Percentiles rank a stretch among this genome's conserved stretches.
Conservation (phyloP, 2,888 invertebrate species). For the Cetonia aurata region DNA sequence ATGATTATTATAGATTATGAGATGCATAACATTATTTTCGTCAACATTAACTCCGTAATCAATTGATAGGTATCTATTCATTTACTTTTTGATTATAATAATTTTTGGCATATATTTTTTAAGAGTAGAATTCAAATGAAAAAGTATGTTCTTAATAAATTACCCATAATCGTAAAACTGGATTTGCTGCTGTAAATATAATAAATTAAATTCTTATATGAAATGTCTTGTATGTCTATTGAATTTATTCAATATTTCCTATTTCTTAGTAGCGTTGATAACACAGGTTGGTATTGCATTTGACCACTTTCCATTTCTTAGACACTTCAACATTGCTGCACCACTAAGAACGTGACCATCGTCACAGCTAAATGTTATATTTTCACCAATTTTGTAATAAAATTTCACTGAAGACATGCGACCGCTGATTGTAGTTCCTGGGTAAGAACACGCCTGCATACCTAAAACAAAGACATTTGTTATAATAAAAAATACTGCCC, state of each 20-base stretch:
- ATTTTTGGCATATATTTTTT: not conserved
- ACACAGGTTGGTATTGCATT: conserved; percentile 85
- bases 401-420: conserved; percentile 90
- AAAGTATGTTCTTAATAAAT: too few relatives aligned
- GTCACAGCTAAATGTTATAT: conserved; percentile 86
- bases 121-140: too few relatives aligned
- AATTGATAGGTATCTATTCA: not conserved
- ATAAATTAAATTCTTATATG: conserved; percentile 1
- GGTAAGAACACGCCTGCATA: conserved; percentile 85
- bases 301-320: conserved; percentile 88
- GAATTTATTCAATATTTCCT: not conserved
- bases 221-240: not conserved
- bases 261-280: conserved; percentile 38
- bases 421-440: conserved; percentile 88
- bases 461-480: conserved; percentile 54
- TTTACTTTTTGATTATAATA: not conserved
- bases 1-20: too few relatives aligned
- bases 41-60: too few relatives aligned
- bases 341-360: conserved; percentile 81
- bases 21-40: too few relatives aligned
- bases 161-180: too few relatives aligned
- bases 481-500: not conserved
- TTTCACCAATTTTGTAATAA: conserved; percentile 89
- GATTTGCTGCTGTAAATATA: not conserved
- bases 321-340: conserved; percentile 82